These are phyloP conservation scores for Yponomeuta sedellus DNA, from an alignment of 2,888 invertebrate genomes.

Conservation along the genomic window DNA sequence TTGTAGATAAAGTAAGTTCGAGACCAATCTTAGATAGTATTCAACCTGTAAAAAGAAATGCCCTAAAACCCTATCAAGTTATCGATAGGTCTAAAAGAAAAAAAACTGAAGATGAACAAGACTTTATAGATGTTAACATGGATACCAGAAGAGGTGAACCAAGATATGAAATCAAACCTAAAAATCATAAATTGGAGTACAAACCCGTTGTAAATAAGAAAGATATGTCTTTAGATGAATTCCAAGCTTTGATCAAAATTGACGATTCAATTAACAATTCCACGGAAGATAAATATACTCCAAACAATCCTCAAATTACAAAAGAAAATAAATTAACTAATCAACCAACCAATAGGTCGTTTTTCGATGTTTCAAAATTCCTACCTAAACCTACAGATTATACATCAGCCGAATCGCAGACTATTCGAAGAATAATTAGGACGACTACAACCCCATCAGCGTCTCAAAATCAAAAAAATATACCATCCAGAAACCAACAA, in stretches of 20 bases:
- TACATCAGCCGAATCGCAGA: slow-evolving; percentile 42
- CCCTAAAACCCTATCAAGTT: slow-evolving; percentile 47
- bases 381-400: slow-evolving; percentile 34
- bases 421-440: slow-evolving; percentile 18
- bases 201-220: slow-evolving; percentile 52
- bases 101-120: slow-evolving; percentile 29
- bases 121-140: slow-evolving; percentile 49
- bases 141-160: slow-evolving; percentile 62
- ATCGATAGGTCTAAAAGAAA: slow-evolving; percentile 55
- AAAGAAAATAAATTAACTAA: slow-evolving; percentile 9
- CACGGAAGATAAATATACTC: background rate
- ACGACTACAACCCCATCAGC: slow-evolving; percentile 17
- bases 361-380: slow-evolving; percentile 38
- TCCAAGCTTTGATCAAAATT: slow-evolving; percentile 30
- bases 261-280: background rate
- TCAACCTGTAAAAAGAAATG: slow-evolving; percentile 42
- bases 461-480: background rate
- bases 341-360: slow-evolving; percentile 27
- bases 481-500: slow-evolving; percentile 14
- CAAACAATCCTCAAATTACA: background rate
- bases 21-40: slow-evolving; percentile 39
- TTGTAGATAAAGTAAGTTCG: slow-evolving; percentile 48
- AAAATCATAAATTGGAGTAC: slow-evolving; percentile 54
- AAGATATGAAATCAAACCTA: slow-evolving; percentile 52
- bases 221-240: slow-evolving; percentile 49